Percentiles rank a stretch among this genome's conserved stretches.
Conservation (phyloP, 53 echinoderm and acorn worm genomes). For the Glandiceps talaboti region DNA sequence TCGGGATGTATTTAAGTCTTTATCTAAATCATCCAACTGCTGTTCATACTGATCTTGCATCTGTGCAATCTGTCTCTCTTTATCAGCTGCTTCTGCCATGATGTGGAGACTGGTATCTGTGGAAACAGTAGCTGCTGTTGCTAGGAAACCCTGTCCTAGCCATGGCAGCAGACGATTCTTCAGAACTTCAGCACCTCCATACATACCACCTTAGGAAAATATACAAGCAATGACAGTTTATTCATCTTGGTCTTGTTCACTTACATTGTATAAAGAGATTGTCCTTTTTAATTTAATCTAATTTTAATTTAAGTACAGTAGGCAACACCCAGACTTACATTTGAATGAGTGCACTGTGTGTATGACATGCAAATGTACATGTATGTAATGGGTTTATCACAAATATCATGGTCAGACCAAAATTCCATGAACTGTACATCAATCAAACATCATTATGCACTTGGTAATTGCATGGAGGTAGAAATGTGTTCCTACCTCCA, state of each 20-base stretch:
- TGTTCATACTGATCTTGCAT: constrained; percentile 57
- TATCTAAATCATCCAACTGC: constrained; percentile 58
- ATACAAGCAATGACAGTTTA: no score
- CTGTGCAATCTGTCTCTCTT: constrained; percentile 55
- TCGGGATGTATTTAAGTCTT: constrained; percentile 67
- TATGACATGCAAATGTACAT: no score
- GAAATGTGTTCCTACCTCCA: no score
- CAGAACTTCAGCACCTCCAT: constrained; percentile 79
- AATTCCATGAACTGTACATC: no score
- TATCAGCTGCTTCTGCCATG: constrained; percentile 80
- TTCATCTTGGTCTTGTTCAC: no score
- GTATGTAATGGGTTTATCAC: no score
- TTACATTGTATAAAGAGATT: no score
- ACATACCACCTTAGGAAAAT: constrained; percentile 47
- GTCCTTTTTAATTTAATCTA: not conserved
- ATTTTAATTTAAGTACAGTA: not conserved
- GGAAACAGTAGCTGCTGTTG: constrained; percentile 30
- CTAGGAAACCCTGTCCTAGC: constrained; percentile 47
- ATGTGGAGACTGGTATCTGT: constrained; percentile 66
- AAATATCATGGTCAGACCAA: no score
- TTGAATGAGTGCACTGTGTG: no score
- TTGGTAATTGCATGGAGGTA: no score
- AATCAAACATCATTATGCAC: no score
- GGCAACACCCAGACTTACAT: no score
- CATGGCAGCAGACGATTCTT: constrained; percentile 85